Percentiles rank a stretch among this genome's conserved stretches.
Conservation (phyloP, 1,140 invertebrate species). For the Trichonephila clavata region DNA sequence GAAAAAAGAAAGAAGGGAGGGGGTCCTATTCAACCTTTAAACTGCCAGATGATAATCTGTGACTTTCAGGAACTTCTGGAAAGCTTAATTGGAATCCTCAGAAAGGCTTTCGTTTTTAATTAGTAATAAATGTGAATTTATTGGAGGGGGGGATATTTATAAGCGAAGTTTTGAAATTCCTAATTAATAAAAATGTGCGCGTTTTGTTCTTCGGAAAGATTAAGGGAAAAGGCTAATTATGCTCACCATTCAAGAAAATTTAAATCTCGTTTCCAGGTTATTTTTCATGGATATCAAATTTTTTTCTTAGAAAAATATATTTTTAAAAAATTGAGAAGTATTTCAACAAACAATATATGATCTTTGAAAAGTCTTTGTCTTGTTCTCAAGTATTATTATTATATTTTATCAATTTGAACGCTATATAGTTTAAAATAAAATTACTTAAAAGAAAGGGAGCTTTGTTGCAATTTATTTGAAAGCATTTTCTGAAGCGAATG, state of each 20-base stretch:
- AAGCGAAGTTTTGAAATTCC: conserved; percentile 28
- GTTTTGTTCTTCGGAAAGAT: conserved; percentile 43
- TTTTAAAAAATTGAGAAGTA: not conserved
- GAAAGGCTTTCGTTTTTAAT: conserved; percentile 54
- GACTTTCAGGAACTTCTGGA: not conserved
- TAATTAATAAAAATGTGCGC: conserved; percentile 53
- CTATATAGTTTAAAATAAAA: no score
- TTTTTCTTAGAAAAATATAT: not conserved
- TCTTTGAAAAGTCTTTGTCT: not conserved
- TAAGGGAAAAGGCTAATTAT: conserved; percentile 20
- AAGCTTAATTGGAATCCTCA: conserved; percentile 49
- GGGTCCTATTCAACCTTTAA: not conserved
- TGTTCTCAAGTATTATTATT: not conserved
- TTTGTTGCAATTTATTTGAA: no score
- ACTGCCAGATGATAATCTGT: conserved; percentile 29
- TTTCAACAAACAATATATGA: not conserved
- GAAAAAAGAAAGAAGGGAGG: conserved; percentile 23
- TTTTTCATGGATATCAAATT: not conserved
- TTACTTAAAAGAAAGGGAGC: no score
- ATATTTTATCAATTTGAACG: no score
- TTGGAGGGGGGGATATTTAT: conserved; percentile 32
- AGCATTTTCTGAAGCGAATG: no score
- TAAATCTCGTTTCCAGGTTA: conserved; percentile 16
- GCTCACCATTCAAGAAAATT: not conserved
- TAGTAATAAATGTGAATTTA: conserved; percentile 64